A percentile compares a stretch with the other conserved stretches of the same genome.
Conservation (phyloP, 2,797 vertebrate species). For the Sebastes goodei region DNA sequence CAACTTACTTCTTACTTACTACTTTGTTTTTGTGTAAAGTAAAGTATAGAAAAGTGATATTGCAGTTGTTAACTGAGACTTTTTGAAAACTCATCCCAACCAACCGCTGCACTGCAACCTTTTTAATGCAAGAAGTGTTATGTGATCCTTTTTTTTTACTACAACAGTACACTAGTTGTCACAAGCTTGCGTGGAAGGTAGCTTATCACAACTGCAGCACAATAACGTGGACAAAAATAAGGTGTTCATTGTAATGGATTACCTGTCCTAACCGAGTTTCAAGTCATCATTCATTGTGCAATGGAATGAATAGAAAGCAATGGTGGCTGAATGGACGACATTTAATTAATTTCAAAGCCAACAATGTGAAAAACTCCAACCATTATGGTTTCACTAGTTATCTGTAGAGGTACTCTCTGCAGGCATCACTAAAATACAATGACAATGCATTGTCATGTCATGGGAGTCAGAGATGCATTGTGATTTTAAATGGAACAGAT, state of each 20-base stretch:
- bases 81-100: not conserved
- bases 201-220: not conserved
- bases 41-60: not conserved
- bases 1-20: not conserved
- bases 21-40: not conserved
- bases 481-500: not conserved
- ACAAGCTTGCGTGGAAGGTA: not conserved
- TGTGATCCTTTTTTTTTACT: not conserved
- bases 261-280: not conserved
- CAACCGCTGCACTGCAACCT: not conserved
- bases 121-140: not conserved
- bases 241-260: not conserved
- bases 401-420: not conserved
- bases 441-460: not conserved
- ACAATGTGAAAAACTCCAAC: not conserved
- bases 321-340: not conserved
- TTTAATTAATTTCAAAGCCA: not conserved
- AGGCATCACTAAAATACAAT: not conserved
- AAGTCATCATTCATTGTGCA: not conserved
- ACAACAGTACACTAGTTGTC: not conserved
- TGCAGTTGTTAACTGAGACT: not conserved
- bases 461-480: not conserved
- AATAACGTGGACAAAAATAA: not conserved
- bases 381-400: not conserved
- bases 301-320: not conserved